These are phyloP conservation scores for Thalassophryne amazonica DNA, from an alignment of 2,797 vertebrate genomes.

Conservation along the genomic window DNA sequence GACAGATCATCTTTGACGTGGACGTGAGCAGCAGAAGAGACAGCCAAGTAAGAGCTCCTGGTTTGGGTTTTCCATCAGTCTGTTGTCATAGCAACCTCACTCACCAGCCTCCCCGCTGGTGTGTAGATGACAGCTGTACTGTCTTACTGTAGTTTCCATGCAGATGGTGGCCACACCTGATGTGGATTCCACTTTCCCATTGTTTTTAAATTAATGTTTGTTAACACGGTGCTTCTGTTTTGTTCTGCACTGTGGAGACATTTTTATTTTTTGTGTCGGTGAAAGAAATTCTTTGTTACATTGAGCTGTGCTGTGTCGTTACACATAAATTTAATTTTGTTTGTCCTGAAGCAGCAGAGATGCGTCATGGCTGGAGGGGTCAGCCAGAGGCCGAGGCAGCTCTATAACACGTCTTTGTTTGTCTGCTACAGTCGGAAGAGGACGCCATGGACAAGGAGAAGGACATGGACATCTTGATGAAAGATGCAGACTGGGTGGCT, in stretches of 20 bases:
- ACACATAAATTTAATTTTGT: neutral
- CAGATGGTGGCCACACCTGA: conserved; percentile 11
- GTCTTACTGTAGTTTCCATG: conserved; percentile 43
- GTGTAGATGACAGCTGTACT: conserved; percentile 18
- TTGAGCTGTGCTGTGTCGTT: too few relatives aligned
- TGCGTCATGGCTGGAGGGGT: neutral
- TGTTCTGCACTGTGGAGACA: too few relatives aligned
- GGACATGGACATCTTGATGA: conserved; percentile 90
- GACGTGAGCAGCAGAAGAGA: conserved; percentile 87
- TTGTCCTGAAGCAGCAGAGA: neutral
- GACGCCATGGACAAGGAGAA: conserved; percentile 87
- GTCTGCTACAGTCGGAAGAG: conserved; percentile 85
- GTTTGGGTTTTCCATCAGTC: conserved; percentile 3
- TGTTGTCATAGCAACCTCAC: conserved; percentile 41
- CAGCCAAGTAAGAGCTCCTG: conserved; percentile 71
- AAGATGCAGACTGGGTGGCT: conserved; percentile 93
- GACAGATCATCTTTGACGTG: conserved; percentile 96
- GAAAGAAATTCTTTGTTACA: too few relatives aligned
- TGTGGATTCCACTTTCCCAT: neutral
- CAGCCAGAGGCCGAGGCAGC: neutral
- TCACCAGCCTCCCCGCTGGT: neutral
- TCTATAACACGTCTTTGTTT: conserved; percentile 1
- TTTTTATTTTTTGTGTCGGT: neutral
- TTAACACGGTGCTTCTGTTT: too few relatives aligned
- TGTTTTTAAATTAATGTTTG: neutral